Conservation (phyloP, 1,140 invertebrate genomes). For the Bombus ignitus region DNA sequence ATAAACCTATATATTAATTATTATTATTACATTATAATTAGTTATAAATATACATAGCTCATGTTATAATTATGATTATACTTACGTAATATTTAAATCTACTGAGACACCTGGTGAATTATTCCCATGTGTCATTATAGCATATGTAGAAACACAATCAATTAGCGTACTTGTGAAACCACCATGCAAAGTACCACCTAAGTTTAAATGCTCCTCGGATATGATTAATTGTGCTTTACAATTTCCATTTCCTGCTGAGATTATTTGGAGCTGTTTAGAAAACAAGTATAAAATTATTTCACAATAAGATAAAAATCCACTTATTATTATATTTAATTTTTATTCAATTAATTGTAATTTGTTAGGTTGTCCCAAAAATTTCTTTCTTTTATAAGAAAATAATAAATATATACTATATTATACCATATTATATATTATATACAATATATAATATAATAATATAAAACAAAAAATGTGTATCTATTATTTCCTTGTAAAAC, state of each 20-base stretch:
- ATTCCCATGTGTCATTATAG: conserved; percentile 87
- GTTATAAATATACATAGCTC: background rate
- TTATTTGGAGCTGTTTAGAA: conserved; percentile 85
- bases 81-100: conserved; percentile 88
- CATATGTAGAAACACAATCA: conserved; percentile 92
- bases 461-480: too few relatives aligned
- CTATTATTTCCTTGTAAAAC: too few relatives aligned
- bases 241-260: conserved; percentile 87
- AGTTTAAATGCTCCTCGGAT: conserved; percentile 89
- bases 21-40: conserved; percentile 16
- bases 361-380: background rate
- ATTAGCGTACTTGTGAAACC: conserved; percentile 92
- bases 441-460: too few relatives aligned
- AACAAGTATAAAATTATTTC: conserved; percentile 19
- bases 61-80: conserved; percentile 17
- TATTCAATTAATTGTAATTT: background rate
- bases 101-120: conserved; percentile 88
- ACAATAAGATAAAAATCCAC: conserved; percentile 27
- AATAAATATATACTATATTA: too few relatives aligned
- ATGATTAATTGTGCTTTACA: conserved; percentile 91
- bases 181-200: conserved; percentile 90
- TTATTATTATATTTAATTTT: background rate
- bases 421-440: too few relatives aligned
- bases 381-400: too few relatives aligned
- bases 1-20: conserved; percentile 85